A percentile compares a stretch with the other conserved stretches of the same genome.
Evolutionary conservation across 2,113 vertebrate species (phyloP).

Genomic region (Atractosteus spatula): DNA sequence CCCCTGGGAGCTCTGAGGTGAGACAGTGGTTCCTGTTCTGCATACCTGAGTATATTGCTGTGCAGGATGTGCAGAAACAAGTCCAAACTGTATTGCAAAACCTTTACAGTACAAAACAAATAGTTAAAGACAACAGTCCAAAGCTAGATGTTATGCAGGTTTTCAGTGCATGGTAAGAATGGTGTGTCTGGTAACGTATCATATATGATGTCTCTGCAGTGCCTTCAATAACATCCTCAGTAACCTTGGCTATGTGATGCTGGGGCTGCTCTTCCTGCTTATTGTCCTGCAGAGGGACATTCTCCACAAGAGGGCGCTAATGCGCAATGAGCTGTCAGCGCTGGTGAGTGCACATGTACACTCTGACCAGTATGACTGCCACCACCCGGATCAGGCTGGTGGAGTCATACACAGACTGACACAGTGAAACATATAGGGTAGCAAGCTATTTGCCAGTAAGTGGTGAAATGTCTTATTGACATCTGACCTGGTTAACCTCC

Average conservation of each 20-base stretch:
- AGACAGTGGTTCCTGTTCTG: not conserved
- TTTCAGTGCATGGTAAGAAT: too few relatives aligned
- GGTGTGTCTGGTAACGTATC: not conserved
- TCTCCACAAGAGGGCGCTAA: conserved; percentile 78
- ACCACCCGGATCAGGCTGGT: not conserved
- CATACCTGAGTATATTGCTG: too few relatives aligned
- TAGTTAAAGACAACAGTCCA: too few relatives aligned
- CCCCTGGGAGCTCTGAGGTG: conserved; percentile 91
- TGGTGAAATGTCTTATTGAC: too few relatives aligned
- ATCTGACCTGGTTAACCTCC: too few relatives aligned
- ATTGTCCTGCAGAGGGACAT: conserved; percentile 90
- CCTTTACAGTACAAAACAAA: too few relatives aligned
- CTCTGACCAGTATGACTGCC: not conserved
- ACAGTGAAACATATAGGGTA: too few relatives aligned
- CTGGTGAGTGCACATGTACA: conserved; percentile 62
- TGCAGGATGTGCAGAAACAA: too few relatives aligned
- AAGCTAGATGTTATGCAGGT: too few relatives aligned
- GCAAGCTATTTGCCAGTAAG: too few relatives aligned
- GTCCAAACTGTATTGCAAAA: too few relatives aligned
- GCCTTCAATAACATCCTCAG: conserved; percentile 98
- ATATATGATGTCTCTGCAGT: conserved; percentile 45
- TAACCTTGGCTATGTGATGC: conserved; percentile 92
- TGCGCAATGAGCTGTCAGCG: conserved; percentile 70
- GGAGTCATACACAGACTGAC: not conserved
- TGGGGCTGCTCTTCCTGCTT: conserved; percentile 91